Evolutionary conservation across 2,113 vertebrate genomes (phyloP).

Genomic region (Felis chaus): DNA sequence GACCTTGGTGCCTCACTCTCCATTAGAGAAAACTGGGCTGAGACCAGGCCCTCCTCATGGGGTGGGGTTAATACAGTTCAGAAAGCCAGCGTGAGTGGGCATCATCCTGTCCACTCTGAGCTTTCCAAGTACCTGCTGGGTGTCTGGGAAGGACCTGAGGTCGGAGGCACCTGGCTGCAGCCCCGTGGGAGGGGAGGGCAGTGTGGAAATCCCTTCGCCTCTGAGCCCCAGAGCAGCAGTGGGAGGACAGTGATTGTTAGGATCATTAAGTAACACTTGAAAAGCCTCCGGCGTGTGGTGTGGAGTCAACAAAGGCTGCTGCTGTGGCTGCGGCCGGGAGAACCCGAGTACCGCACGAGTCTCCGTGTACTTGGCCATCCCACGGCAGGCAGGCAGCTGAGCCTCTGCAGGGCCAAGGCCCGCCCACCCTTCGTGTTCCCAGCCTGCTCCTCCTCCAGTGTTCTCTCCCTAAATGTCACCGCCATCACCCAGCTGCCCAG

Average conservation of each 20-base stretch:
- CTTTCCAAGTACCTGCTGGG: background rate
- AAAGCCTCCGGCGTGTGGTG: background rate
- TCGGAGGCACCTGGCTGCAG: background rate
- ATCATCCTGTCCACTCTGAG: background rate
- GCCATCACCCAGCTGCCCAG: constrained; percentile 28
- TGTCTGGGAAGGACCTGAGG: background rate
- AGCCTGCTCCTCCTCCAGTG: constrained; percentile 55
- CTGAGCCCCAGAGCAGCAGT: background rate
- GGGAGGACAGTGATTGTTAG: background rate
- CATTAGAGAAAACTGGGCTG: background rate
- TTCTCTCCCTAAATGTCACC: constrained; percentile 57
- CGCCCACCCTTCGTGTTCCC: background rate
- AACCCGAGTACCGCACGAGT: fast-evolving
- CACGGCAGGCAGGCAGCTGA: background rate
- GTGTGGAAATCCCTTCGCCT: background rate
- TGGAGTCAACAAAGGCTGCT: background rate
- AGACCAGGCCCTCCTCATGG: background rate
- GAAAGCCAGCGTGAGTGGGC: background rate
- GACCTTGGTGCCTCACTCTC: background rate
- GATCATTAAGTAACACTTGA: background rate
- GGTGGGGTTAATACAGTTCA: background rate
- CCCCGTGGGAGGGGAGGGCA: fast-evolving
- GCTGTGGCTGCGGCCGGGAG: background rate
- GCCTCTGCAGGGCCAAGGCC: background rate
- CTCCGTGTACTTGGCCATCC: background rate